Evolutionary conservation across 2,888 invertebrate species (phyloP), one percentile per base, ranked within the genome.

Genomic region (Stegophylla sp.): DNA sequence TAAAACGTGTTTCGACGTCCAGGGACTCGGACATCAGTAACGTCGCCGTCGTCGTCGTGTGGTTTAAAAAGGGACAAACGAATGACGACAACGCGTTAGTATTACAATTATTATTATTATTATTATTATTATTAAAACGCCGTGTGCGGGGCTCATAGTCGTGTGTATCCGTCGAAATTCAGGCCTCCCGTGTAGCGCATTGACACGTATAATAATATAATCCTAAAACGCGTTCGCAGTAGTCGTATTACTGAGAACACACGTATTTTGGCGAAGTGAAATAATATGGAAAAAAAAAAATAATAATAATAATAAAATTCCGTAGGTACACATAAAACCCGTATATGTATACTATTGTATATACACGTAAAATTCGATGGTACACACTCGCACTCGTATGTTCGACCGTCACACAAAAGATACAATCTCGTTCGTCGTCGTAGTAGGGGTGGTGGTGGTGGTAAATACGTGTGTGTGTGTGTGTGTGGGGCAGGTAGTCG

Each of bases 321-420:
- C 43, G 64, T 64, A 41, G 23, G 23, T 48, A 67, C 10, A 20
- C 48, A 28, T 28, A 48, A 10, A 26, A n/a, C n/a, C n/a, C 10
- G 12, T n/a, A 28, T 17, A 43, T 1, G 45, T 66, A 20, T 66
- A 64, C 15, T 15, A 1, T n/a, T n/a, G 26, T 67, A 48, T 17
- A 3, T 45, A 12, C 0, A 17, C 20, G 3, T 67, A 26, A 17
- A 4, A 10, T 3, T 34, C 3, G 4, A 34, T 34, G 34, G 3
- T 34, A 28, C 28, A 28, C 34, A 28, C 61, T 28, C 34, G 26
- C 28, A 67, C 67, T 48, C 69, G 20, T n/a, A n/a, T n/a, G n/a
- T 72, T 72, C 26, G 23, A 28, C 72, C n/a, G 43, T 56, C 56
- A 69, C 56, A 69, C 72, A 59, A 43, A 72, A 23, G 26, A 59